Percentiles rank a stretch among this genome's conserved stretches.
Conservation (phyloP, 2,888 invertebrate genomes). For the Heliconius charithonia region DNA sequence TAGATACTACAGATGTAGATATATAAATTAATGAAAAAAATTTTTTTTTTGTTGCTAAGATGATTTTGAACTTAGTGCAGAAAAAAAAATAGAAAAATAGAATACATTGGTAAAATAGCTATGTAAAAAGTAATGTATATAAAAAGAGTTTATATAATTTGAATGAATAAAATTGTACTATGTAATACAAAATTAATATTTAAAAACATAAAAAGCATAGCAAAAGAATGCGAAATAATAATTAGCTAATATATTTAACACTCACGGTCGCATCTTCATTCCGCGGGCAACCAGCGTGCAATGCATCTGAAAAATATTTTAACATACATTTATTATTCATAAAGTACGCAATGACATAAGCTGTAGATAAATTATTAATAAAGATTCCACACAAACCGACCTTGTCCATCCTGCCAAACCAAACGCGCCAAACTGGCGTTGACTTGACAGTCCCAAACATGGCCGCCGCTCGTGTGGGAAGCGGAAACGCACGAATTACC, state of each 20-base stretch:
- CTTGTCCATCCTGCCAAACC: constrained; percentile 71
- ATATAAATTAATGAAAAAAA: not conserved
- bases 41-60: not conserved
- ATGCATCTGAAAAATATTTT: constrained; percentile 51
- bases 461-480: constrained; percentile 80
- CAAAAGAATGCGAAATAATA: not conserved
- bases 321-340: constrained; percentile 36
- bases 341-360: constrained; percentile 32
- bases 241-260: constrained; percentile 3
- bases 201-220: not conserved
- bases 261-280: constrained; percentile 36
- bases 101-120: not conserved
- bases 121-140: not conserved
- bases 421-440: constrained; percentile 82
- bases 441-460: constrained; percentile 83
- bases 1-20: not conserved
- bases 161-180: not conserved
- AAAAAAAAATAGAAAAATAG: no score
- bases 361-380: constrained; percentile 42
- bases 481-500: constrained; percentile 81
- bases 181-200: not conserved
- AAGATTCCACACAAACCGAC: constrained; percentile 69
- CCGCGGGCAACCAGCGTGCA: constrained; percentile 18
- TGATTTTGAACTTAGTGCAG: not conserved
- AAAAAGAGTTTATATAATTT: not conserved